Evolutionary conservation across 2,797 vertebrate genomes (phyloP).

Genomic region (Chelon auratus): DNA sequence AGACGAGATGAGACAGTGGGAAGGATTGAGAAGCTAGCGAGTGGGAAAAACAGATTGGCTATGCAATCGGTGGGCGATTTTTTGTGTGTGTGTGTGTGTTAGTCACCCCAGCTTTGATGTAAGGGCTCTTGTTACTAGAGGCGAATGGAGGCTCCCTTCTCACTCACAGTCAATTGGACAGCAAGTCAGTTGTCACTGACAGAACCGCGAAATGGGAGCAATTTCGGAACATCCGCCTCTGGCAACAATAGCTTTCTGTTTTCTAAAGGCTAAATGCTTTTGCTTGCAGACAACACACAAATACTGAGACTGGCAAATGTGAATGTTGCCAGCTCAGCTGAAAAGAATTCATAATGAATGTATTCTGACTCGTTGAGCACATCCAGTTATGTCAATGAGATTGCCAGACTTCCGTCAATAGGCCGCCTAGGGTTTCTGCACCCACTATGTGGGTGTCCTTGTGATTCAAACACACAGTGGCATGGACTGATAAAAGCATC

Average conservation of each 20-base stretch:
- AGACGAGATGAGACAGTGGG: conserved; percentile 30
- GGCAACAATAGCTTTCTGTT: conserved; percentile 24
- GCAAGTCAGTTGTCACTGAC: neutral
- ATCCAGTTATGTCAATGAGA: too few relatives aligned
- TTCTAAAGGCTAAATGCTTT: conserved; percentile 21
- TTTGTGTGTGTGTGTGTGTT: neutral
- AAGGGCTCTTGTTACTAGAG: too few relatives aligned
- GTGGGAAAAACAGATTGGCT: conserved; percentile 8
- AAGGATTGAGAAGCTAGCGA: neutral
- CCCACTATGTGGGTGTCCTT: too few relatives aligned
- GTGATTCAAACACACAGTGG: too few relatives aligned
- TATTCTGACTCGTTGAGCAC: too few relatives aligned
- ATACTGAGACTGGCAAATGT: too few relatives aligned
- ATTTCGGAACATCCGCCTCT: conserved; percentile 21
- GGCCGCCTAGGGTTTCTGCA: too few relatives aligned
- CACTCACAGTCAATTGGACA: conserved; percentile 27
- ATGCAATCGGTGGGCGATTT: neutral
- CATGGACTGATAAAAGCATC: too few relatives aligned
- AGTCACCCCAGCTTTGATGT: conserved; percentile 13
- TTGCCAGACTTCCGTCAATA: too few relatives aligned
- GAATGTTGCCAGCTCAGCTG: neutral
- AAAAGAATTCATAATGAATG: conserved; percentile 15
- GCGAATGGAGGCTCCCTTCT: conserved; percentile 4
- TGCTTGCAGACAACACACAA: too few relatives aligned
- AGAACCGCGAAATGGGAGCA: conserved; percentile 10